Evolutionary conservation across 2,888 invertebrate species (phyloP).

Genomic region (Morpho deidamia): DNA sequence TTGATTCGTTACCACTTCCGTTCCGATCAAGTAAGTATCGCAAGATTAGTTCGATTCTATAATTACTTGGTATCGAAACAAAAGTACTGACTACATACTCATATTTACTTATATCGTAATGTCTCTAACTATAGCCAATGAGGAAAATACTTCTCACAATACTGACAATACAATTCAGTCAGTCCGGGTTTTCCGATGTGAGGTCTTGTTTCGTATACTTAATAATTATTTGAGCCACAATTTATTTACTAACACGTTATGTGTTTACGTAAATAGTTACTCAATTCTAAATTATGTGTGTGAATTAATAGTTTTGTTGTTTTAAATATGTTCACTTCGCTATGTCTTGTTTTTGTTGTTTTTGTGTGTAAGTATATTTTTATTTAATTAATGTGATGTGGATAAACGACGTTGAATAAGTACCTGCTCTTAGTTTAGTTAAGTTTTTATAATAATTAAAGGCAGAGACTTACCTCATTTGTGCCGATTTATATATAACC

Average conservation of each 20-base stretch:
- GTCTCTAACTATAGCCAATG: too few species aligned
- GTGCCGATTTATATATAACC: too few species aligned
- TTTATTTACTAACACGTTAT: background rate
- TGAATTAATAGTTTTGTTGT: background rate
- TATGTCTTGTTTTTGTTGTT: background rate
- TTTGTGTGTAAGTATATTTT: background rate
- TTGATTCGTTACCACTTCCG: too few species aligned
- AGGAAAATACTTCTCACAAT: background rate
- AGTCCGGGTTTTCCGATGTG: background rate
- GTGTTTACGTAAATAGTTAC: background rate
- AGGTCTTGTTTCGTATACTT: background rate
- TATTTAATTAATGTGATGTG: background rate
- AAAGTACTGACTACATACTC: too few species aligned
- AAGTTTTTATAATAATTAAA: background rate
- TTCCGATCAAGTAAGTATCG: too few species aligned
- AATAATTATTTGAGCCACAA: background rate
- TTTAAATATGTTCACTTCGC: background rate
- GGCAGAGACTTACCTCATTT: too few species aligned
- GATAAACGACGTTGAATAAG: background rate
- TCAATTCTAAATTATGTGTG: background rate
- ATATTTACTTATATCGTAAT: too few species aligned
- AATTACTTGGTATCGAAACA: too few species aligned
- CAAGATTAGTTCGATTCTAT: too few species aligned
- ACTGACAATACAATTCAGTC: background rate
- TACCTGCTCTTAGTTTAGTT: background rate